Base-by-base conservation (phyloP, 2,888 invertebrate genomes). In the Mactromeris polynyma region DNA sequence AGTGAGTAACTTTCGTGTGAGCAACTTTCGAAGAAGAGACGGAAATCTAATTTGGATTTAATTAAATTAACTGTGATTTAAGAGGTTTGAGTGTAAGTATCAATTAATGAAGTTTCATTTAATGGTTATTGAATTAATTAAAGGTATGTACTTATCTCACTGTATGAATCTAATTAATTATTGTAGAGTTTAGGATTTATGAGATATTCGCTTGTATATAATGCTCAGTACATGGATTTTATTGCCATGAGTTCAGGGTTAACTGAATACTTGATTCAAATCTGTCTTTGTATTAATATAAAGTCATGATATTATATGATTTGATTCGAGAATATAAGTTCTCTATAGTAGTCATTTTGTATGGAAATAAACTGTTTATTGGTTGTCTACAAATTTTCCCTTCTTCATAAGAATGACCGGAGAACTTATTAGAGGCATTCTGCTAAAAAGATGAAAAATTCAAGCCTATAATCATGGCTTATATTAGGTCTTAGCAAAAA, bases 81-180 rank as follows among this genome's bases (percentile, higher is more conserved):
- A 7, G 58, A 64, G 58, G 6, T 64, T n/a, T 26, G 26, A 26
- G 26, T 26, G 26, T 64, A 64, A 64, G 58, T 64, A 64, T n/a
- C 9, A 64, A n/a, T 64, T 64, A 64, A 64, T 64, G n/a, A 11
- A 26, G 26, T 64, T 64, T 26, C 26, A 64, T 26, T 64, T 64
- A 64, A 64, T 64, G 58, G 58, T 64, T 64, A 26, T 64, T 64
- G 26, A 64, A 64, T 26, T 64, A 64, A 64, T 64, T 64, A 64
- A 64, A 64, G 58, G 58, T 64, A 26, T 26, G 58, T 26, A n/a
- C 58, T 64, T 64, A 26, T 64, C 58, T n/a, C 26, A 7, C 58
- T 64, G 58, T 64, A 64, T 64, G 58, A 9, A 64, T 26, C 58
- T 26, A 64, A 64, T 64, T 64, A 64, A 64, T 64, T 64, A 64